These are phyloP conservation scores for Eilema griseolum DNA, from an alignment of 2,888 invertebrate species.

Conservation along the genomic window DNA sequence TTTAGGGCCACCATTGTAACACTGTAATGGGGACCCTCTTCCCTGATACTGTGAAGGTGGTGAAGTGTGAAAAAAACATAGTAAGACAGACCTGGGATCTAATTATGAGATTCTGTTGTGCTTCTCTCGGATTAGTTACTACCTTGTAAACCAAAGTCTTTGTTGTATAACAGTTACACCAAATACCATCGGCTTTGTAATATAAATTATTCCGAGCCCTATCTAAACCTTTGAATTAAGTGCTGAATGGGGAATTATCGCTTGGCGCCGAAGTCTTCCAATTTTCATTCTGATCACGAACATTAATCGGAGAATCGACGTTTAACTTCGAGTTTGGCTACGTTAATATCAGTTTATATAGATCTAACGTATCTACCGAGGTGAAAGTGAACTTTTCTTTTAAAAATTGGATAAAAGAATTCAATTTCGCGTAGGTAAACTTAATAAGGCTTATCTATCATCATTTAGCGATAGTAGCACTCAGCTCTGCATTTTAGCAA, in stretches of 20 bases:
- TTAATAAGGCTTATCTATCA: too few species aligned
- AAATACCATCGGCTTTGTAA: background rate
- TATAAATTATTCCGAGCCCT: slow-evolving; percentile 9
- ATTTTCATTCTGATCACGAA: slow-evolving; percentile 30
- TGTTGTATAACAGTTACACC: background rate
- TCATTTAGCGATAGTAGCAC: too few species aligned
- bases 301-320: slow-evolving; percentile 32
- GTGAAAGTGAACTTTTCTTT: background rate
- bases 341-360: background rate
- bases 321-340: slow-evolving; percentile 10
- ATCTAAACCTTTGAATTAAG: slow-evolving; percentile 24
- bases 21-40: too few species aligned
- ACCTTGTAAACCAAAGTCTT: background rate
- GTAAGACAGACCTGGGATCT: background rate
- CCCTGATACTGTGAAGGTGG: too few species aligned
- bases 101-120: background rate
- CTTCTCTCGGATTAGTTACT: background rate
- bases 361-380: background rate
- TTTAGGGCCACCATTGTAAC: too few species aligned
- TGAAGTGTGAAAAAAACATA: background rate
- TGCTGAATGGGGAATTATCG: slow-evolving; percentile 26
- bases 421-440: too few species aligned
- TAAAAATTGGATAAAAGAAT: background rate
- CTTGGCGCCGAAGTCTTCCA: slow-evolving; percentile 22
- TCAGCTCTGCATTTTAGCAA: too few species aligned